A percentile compares a stretch with the other conserved stretches of the same genome.
phyloP scores from a whole-genome alignment of 2,113 vertebrate species.

The Halcyon senegalensis region DNA sequence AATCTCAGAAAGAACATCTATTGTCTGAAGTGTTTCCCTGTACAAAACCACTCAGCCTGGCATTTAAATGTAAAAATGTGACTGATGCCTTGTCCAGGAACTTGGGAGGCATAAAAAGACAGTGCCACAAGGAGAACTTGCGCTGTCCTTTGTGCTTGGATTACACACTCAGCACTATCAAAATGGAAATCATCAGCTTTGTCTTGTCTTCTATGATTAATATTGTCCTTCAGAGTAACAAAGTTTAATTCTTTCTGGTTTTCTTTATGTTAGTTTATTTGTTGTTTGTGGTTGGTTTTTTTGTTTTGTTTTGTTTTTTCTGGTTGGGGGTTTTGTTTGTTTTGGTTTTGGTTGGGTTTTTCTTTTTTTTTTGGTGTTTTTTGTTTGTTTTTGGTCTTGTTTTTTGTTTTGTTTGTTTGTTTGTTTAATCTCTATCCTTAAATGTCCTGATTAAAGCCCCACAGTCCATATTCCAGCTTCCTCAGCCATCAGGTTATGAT shows the following conservation, averaged over 20 bases:
- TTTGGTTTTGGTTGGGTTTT: no score
- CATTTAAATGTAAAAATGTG: background rate
- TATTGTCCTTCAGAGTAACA: background rate
- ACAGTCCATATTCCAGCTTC: background rate
- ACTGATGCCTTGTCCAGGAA: background rate
- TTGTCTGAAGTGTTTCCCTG: background rate
- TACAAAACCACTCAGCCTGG: background rate
- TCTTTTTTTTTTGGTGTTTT: no score
- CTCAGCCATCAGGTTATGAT: background rate
- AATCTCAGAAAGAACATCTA: background rate
- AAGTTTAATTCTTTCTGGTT: background rate
- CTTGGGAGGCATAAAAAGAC: background rate
- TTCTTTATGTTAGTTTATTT: no score
- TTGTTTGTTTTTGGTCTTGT: no score
- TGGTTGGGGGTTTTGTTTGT: no score
- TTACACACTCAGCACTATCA: background rate
- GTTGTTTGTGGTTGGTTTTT: no score
- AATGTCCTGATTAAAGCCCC: background rate
- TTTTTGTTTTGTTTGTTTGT: no score
- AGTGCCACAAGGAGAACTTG: background rate
- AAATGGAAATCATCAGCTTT: background rate
- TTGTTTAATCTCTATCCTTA: background rate
- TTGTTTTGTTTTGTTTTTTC: no score
- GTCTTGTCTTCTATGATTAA: background rate
- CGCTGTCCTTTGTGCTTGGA: background rate